A percentile compares a stretch with the other conserved stretches of the same genome.
Conservation (phyloP, 2,113 vertebrate genomes). For the Crotalus viridis region DNA sequence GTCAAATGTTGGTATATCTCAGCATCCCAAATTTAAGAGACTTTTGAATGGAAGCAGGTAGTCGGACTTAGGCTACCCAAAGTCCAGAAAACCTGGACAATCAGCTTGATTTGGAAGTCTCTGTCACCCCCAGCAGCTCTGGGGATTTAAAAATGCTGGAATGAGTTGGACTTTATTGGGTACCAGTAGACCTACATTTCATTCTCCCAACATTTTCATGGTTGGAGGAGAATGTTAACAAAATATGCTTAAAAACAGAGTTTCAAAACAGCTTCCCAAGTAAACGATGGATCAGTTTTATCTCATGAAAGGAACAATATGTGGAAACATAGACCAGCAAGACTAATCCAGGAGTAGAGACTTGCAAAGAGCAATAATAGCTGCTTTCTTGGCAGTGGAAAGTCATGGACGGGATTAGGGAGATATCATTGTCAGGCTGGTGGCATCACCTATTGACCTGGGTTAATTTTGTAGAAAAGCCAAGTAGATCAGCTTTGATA, state of each 20-base stretch:
- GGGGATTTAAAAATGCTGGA: background rate
- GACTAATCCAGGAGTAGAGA: background rate
- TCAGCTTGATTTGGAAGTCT: background rate
- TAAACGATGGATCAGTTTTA: background rate
- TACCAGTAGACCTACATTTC: background rate
- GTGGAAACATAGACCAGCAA: background rate
- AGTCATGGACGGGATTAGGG: background rate
- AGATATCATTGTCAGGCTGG: background rate
- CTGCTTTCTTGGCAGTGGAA: background rate
- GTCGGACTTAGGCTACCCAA: background rate
- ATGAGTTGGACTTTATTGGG: background rate
- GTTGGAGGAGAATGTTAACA: background rate
- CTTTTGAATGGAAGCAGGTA: background rate
- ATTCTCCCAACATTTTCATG: background rate
- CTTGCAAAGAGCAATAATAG: background rate
- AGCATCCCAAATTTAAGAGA: background rate
- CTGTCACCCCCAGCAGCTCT: background rate
- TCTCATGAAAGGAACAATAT: background rate
- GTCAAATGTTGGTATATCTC: background rate
- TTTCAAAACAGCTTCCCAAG: background rate
- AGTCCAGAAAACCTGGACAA: background rate
- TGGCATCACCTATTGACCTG: background rate
- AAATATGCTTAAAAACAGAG: background rate
- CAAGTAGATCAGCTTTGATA: background rate
- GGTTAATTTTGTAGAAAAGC: background rate